Evolutionary conservation across 2,113 vertebrate genomes (phyloP), one percentile per base, ranked within the genome.

Genomic region (Myxocyprinus asiaticus): DNA sequence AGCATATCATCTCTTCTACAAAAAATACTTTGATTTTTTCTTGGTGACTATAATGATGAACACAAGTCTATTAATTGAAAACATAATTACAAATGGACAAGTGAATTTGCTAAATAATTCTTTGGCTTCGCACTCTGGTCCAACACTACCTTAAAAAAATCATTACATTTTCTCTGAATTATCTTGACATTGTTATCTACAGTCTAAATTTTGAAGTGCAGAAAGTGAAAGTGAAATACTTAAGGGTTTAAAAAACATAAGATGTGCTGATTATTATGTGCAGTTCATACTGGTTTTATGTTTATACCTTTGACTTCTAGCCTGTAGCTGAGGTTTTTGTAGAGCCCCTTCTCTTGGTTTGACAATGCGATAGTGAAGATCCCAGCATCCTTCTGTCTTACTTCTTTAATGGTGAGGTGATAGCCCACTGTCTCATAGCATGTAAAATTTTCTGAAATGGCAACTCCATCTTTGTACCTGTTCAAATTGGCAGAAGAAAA

Each of bases 391-490:
- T 86, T 94, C 6, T 87, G 79, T 81, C 92, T 92, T 83, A 95
- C 87, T 0, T 95, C 90, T 48, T 77, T 84, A 59, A 98, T 94
- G 63, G 80, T 84, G 76, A 98, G 92, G 3, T 61, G 91, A 86
- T 89, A 93, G 33, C 67, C 86, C 0, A 88, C 89, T 0, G 84
- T 85, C 53, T 89, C 91, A 1, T 94, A 96, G 71, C 93, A 94
- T 2, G 91, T 93, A 7, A 91, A 92, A 83, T 94, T 95, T 5
- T 88, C 89, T 65, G 64, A 78, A 84, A 96, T 93, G 51, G 9
- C 85, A 64, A 91, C 86, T 8, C 92, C 94, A n/a, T 97, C 93
- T 67, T 96, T 97, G 84, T 93, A 95, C 95, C 96, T 98, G 85
- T 78, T 73, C 75, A 62, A 55, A 44, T 22, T 58, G 62, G 4